phyloP scores from a whole-genome alignment of 2,888 invertebrate genomes.

The Allacma fusca region DNA sequence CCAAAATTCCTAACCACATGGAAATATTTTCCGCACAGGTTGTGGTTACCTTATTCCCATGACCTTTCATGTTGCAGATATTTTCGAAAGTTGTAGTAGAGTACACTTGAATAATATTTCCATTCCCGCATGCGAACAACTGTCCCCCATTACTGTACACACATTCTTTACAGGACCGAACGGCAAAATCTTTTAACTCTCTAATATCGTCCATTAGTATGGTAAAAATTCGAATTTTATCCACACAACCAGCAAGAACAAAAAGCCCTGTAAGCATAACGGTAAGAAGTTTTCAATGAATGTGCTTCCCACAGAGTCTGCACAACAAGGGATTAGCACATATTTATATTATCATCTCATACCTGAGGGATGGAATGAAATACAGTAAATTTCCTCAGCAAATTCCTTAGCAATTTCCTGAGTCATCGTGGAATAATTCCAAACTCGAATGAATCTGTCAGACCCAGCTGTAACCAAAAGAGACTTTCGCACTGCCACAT shows the following conservation, averaged over 20 bases:
- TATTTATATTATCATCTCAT: background rate
- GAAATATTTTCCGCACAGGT: background rate
- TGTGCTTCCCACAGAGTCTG: too few relatives aligned
- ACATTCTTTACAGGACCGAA: constrained; percentile 79
- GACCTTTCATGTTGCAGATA: constrained; percentile 76
- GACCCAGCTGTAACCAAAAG: constrained; percentile 83
- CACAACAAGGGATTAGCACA: too few relatives aligned
- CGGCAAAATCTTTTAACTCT: constrained; percentile 74
- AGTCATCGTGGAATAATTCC: constrained; percentile 88
- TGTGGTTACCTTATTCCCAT: constrained; percentile 65
- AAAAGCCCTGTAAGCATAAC: constrained; percentile 72
- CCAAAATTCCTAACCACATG: too few relatives aligned
- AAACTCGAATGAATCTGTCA: constrained; percentile 86
- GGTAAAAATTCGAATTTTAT: constrained; percentile 86
- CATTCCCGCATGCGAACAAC: constrained; percentile 87
- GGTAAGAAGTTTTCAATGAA: background rate
- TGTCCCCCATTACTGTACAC: constrained; percentile 87
- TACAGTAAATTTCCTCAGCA: constrained; percentile 78
- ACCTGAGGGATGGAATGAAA: constrained; percentile 76
- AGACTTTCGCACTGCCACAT: constrained; percentile 88
- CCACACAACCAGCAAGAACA: constrained; percentile 87
- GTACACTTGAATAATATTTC: constrained; percentile 85
- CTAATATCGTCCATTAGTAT: constrained; percentile 86
- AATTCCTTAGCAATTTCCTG: constrained; percentile 81
- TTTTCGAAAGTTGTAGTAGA: constrained; percentile 82